phyloP scores from a whole-genome alignment of 2,797 vertebrate genomes.

The Triplophysa yarkandensis region DNA sequence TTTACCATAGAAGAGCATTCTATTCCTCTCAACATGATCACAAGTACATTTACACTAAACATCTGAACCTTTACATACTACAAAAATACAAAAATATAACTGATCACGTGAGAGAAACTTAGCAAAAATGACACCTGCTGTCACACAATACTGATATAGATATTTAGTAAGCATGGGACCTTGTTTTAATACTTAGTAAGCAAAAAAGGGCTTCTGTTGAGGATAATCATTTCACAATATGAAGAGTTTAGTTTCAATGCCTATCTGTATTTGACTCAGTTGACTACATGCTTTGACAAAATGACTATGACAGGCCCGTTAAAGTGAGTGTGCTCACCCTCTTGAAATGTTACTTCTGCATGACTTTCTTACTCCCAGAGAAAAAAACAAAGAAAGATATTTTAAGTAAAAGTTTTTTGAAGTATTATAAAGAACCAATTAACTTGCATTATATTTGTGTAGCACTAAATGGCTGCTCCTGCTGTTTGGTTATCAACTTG shows the following conservation, averaged over 20 bases:
- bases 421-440: too few relatives aligned
- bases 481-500: too few relatives aligned
- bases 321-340: too few relatives aligned
- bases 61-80: conserved; percentile 58
- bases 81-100: conserved; percentile 45
- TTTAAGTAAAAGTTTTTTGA: too few relatives aligned
- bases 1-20: conserved; percentile 48
- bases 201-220: conserved; percentile 16
- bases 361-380: too few relatives aligned
- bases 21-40: conserved; percentile 62
- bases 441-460: too few relatives aligned
- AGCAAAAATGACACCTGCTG: conserved; percentile 53
- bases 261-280: too few relatives aligned
- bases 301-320: too few relatives aligned
- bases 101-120: conserved; percentile 68
- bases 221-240: conserved; percentile 8
- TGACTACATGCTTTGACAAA: too few relatives aligned
- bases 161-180: conserved; percentile 49
- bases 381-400: too few relatives aligned
- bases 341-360: too few relatives aligned
- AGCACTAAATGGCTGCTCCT: too few relatives aligned
- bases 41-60: conserved; percentile 50
- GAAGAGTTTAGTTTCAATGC: not conserved
- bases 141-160: conserved; percentile 34
- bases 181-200: conserved; percentile 38